These are phyloP conservation scores for Petrophora chlorosata DNA, from an alignment of 2,888 invertebrate species.

Conservation along the genomic window DNA sequence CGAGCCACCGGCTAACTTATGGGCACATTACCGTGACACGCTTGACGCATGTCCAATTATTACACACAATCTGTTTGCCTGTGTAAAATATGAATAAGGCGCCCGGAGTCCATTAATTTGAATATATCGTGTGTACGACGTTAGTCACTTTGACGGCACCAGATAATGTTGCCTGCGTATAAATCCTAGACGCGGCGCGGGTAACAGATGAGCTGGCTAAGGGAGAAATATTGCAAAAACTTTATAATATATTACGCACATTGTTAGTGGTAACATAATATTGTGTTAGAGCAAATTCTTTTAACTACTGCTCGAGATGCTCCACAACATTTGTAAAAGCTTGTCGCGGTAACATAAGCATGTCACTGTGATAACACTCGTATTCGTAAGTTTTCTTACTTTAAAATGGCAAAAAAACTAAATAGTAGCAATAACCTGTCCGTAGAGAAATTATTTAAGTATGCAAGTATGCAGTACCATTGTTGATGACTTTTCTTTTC, in stretches of 20 bases:
- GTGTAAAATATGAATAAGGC: constrained; percentile 77
- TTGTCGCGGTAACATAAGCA: no score
- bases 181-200: constrained; percentile 67
- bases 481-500: no score
- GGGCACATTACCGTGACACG: constrained; percentile 77
- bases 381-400: no score
- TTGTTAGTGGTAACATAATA: constrained; percentile 63
- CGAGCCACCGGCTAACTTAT: constrained; percentile 71
- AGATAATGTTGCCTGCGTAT: constrained; percentile 77
- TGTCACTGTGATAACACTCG: no score
- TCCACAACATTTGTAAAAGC: no score
- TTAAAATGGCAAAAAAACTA: no score
- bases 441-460: no score
- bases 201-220: constrained; percentile 70
- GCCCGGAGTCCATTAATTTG: constrained; percentile 65
- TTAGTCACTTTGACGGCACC: constrained; percentile 71
- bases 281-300: constrained; percentile 37
- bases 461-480: no score
- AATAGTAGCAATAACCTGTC: no score
- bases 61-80: constrained; percentile 75
- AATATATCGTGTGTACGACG: constrained; percentile 57
- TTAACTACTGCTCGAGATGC: neutral
- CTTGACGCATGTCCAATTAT: constrained; percentile 81
- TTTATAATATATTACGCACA: constrained; percentile 64
- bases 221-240: constrained; percentile 78